Evolutionary conservation across 2,113 vertebrate genomes (phyloP).

Genomic region (Pardalotus punctatus): DNA sequence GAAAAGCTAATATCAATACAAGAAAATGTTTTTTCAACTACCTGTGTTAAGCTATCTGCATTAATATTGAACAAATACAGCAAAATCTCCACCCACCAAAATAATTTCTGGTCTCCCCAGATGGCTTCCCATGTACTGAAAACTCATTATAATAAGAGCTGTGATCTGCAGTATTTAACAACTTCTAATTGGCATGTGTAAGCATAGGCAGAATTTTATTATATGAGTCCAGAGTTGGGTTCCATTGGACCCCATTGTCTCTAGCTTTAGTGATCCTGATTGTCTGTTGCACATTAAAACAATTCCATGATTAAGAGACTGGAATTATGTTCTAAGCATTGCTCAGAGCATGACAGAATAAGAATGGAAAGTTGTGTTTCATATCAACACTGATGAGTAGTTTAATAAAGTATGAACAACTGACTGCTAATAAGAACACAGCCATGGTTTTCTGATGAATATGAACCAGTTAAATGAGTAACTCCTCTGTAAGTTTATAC

Average conservation of each 20-base stretch:
- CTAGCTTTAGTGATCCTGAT: neutral
- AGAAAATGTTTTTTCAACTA: neutral
- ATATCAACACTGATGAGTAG: conserved; percentile 24
- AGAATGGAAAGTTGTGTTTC: conserved; percentile 36
- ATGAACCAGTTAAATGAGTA: conserved; percentile 32
- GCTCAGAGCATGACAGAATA: neutral
- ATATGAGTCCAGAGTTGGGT: neutral
- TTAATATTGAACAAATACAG: neutral
- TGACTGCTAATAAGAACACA: neutral
- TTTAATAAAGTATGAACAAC: conserved; percentile 37
- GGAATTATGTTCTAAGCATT: conserved; percentile 12
- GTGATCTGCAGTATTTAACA: neutral
- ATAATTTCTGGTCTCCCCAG: neutral
- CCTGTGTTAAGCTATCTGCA: neutral
- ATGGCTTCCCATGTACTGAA: neutral
- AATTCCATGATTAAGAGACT: neutral
- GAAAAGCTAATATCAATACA: neutral
- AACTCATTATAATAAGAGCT: neutral
- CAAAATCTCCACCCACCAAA: neutral
- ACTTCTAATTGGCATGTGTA: neutral
- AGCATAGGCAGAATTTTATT: neutral
- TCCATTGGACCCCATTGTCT: neutral
- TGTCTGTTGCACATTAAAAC: neutral
- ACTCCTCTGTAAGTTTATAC: conserved; percentile 7
- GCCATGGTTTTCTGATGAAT: neutral